Evolutionary conservation across 2,113 vertebrate genomes (phyloP), one percentile per base, ranked within the genome.

Genomic region (Eudyptes chrysolophus): DNA sequence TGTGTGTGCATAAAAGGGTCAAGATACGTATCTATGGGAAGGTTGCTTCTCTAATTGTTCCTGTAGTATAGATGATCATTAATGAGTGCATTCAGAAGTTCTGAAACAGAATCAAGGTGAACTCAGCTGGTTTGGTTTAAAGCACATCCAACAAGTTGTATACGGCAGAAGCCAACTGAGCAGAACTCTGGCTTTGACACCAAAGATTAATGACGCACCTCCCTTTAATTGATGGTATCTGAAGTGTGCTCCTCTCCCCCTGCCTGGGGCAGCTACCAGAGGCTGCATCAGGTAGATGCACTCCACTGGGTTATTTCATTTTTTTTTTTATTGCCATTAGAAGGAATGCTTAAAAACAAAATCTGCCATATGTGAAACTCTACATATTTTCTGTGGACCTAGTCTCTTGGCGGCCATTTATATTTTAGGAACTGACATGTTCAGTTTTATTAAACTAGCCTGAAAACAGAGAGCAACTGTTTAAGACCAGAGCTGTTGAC

Each of bases 381-480:
- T 52, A 54, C 49, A 7, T 89, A 7, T 96, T 97, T 97, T 84
- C 86, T 79, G 54, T 95, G 82, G 88, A 86, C 84, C 32, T 30
- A 15, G 61, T 95, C 94, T 96, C 91, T 94, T 89, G 68, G 70
- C 95, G 65, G 77, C 64, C 61, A 91, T 95, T 97, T 90, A 92
- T 97, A 95, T 96, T 97, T 98, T 90, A 94, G 75, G 81, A 96
- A 87, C 68, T 90, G 89, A 92, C 90, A 96, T 71, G 58, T 87
- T 97, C 70, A 81, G 69, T 98, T 97, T 94, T 97, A 96, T 96
- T 97, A 96, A 96, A 92, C 72, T 88, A 74, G 81, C 52, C 84
- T 96, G 87, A 97, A 88, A 96, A 96, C 68, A 20, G 66, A 97
- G 71, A 95, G 68, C 79, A 96, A 72, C 68, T 94, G 90, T 97